These are phyloP conservation scores for Carpatolechia fugitivella DNA, from an alignment of 2,888 invertebrate species.

Conservation along the genomic window DNA sequence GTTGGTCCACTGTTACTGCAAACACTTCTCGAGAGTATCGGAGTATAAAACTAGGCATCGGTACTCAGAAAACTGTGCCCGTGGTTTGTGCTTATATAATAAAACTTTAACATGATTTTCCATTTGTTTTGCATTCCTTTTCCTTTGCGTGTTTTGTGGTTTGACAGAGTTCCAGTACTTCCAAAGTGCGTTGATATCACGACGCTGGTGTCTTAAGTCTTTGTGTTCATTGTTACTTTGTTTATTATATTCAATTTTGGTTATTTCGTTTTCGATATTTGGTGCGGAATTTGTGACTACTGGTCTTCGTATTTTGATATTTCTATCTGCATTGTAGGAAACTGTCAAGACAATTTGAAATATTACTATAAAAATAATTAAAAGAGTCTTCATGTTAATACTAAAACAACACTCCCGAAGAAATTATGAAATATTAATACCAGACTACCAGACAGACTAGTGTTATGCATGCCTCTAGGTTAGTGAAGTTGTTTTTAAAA, in stretches of 20 bases:
- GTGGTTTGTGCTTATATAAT: not conserved
- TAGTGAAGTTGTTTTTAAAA: too few relatives aligned
- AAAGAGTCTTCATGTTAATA: too few relatives aligned
- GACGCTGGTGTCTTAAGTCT: not conserved
- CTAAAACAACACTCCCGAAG: too few relatives aligned
- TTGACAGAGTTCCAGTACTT: not conserved
- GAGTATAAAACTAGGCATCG: not conserved
- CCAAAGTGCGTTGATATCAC: not conserved
- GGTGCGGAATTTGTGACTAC: not conserved
- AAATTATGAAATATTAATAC: too few relatives aligned
- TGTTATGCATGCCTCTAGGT: too few relatives aligned
- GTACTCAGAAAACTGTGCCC: not conserved
- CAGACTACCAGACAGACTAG: too few relatives aligned
- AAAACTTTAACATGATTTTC: conserved; percentile 3
- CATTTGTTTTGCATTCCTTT: not conserved
- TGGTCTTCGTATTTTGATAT: not conserved
- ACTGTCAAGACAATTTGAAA: too few relatives aligned
- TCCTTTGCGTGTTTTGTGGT: not conserved
- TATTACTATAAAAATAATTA: too few relatives aligned
- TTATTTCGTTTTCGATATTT: not conserved
- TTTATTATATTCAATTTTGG: not conserved
- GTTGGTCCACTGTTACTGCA: too few relatives aligned
- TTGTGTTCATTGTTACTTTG: not conserved
- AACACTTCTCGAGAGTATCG: not conserved
- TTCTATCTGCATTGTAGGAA: not conserved